Evolutionary conservation across 2,888 invertebrate genomes (phyloP), one percentile per base, ranked within the genome.

Genomic region (Pelosia muscerda): DNA sequence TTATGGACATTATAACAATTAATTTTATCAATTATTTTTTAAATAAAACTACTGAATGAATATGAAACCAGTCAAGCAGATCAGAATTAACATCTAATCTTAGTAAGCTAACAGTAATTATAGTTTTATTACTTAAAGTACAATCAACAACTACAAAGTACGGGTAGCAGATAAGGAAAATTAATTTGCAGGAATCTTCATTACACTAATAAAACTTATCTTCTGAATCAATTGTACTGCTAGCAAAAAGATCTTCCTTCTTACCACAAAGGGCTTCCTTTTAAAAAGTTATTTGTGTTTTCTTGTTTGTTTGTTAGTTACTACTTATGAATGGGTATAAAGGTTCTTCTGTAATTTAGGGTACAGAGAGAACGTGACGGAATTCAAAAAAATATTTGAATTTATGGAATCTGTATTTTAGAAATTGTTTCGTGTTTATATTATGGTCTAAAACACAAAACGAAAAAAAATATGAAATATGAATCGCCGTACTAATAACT

Each of bases 211-310:
- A 65, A 49, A 67, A 60, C 23, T 42, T 65, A 68, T 62, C 68
- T 68, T 49, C 49, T 42, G 15, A 11, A 72, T 68, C 54, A 65
- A 65, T 55, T 66, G 59, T 61, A 15, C 3, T 38, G 61, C 57
- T 15, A 70, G 31, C 19, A 74, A 64, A 73, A 68, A 56, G 65
- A 25, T 60, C 67, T 75, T 76, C 65, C 73, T 79, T 62, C 42
- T 28, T 28, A 15, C 73, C 72, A 85, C 84, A 84, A 86, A 86
- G 84, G 84, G 84, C 79, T 66, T 23, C 59, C 49, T 49, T 15
- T 8, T 19, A n/a, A 49, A 3, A n/a, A 19, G 1, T 8, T n/a
- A 49, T n/a, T 49, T 49, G n/a, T 19, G 49, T n/a, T 9, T 49
- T 2, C 15, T 15, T 15, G 13, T 38, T 4, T 38, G 38, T n/a